Base-by-base conservation (phyloP, 2,113 vertebrate species). In the Pygoscelis adeliae region DNA sequence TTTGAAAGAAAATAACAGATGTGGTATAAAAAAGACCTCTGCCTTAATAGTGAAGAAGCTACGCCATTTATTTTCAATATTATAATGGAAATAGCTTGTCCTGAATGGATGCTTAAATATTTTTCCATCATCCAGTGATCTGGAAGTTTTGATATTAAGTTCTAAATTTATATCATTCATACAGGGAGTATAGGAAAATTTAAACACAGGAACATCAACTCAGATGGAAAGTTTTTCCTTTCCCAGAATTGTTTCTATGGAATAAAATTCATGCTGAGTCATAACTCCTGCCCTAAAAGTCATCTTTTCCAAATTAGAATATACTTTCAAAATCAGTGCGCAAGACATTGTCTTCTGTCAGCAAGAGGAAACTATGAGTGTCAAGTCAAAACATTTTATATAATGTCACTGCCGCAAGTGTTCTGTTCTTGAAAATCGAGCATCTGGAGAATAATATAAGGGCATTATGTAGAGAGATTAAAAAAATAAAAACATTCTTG, bases 201-300 rank as follows among this genome's bases (percentile, higher is more conserved):
- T 87, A 92, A 95, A 82, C 36, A 89, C 26, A 20, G 25, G 13
- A 65, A 72, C 73, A 76, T 91, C 73, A 76, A 72, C 56, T 78
- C 36, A 44, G 53, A 93, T 85, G 93, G 96, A 92, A 97, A 95
- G 49, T 90, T 94, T 23, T 87, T 81, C 30, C 25, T 90, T 96
- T 87, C 95, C 83, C 62, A 91, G 81, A 95, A 94, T 83, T 94
- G 66, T 91, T 96, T 87, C 73, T 94, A 15, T 89, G 96, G 89
- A 97, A 91, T 89, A 85, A 95, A 94, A 80, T 38, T 27, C 25
- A 49, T 55, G 29, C 30, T 72, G 84, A 83, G 58, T 53, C 0
- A 0, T 84, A 95, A 81, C 16, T 93, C 40, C 46, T 84, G 70
- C 26, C 72, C 32, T 81, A 34, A 38, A 62, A 86, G 67, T 85